These are phyloP conservation scores for Turdus rufiventris DNA, from an alignment of 2,113 vertebrate species.

Conservation along the genomic window DNA sequence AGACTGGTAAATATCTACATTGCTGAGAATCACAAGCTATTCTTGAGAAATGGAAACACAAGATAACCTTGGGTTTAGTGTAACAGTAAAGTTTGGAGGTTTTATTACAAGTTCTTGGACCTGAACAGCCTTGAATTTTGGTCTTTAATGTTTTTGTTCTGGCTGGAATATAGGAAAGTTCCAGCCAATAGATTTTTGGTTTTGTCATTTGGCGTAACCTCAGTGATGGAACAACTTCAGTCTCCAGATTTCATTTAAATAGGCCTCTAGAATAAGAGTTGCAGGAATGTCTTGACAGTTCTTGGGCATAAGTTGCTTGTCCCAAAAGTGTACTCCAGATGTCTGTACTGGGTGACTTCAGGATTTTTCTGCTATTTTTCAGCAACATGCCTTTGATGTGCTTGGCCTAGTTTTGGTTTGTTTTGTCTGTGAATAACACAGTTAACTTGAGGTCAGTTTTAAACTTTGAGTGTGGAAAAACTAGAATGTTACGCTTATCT, in stretches of 20 bases:
- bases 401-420: background rate
- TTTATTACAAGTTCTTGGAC: background rate
- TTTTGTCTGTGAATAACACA: background rate
- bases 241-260: background rate
- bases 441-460: background rate
- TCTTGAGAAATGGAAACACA: background rate
- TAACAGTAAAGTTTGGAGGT: accelerated
- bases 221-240: background rate
- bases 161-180: background rate
- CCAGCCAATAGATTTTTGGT: background rate
- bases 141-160: background rate
- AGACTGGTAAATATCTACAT: background rate
- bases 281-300: background rate
- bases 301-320: background rate
- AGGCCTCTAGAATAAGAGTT: background rate
- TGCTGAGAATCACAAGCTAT: background rate
- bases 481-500: background rate
- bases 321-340: background rate
- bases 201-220: background rate
- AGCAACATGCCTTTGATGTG: background rate
- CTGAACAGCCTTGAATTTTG: background rate
- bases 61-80: background rate
- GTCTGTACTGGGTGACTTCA: background rate
- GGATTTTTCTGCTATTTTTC: background rate
- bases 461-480: background rate